These are phyloP conservation scores for Cephus rjabovi DNA, from an alignment of 2,888 invertebrate genomes.

Conservation along the genomic window DNA sequence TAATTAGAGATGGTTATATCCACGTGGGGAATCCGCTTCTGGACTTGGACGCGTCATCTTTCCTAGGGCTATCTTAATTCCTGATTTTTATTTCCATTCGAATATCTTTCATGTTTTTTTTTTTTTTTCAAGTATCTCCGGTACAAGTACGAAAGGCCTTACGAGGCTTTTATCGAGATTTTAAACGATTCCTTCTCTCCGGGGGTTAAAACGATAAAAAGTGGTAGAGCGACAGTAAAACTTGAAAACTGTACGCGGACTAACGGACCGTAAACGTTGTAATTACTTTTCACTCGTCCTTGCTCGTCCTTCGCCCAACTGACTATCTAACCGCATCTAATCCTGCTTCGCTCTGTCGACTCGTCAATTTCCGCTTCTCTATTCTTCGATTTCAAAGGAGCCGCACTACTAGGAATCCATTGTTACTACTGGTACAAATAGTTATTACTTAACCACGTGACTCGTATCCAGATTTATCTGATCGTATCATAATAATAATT, in stretches of 20 bases:
- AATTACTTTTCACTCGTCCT: not conserved
- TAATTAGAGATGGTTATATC: not conserved
- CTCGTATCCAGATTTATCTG: not conserved
- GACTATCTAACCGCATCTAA: slow-evolving; percentile 1
- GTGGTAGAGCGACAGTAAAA: not conserved
- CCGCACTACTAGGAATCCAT: not conserved
- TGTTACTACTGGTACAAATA: not conserved
- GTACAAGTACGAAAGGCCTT: not conserved
- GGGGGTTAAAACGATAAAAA: not conserved
- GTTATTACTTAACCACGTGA: not conserved
- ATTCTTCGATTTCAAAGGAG: not conserved
- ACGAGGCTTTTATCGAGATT: not conserved
- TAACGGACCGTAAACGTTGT: not conserved
- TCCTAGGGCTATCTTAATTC: not conserved
- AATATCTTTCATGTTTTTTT: not conserved
- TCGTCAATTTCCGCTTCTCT: not conserved
- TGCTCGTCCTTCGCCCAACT: not conserved
- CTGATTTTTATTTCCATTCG: not conserved
- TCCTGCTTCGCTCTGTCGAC: not conserved
- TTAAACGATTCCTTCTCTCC: not conserved
- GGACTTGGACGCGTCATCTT: not conserved
- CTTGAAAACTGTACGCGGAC: not conserved
- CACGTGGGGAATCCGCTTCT: not conserved
- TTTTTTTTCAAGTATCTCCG: too few relatives aligned
- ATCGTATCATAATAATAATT: not conserved